A percentile compares a stretch with the other conserved stretches of the same genome.
Conservation (phyloP, 2,797 vertebrate species). For the Tapera naevia region DNA sequence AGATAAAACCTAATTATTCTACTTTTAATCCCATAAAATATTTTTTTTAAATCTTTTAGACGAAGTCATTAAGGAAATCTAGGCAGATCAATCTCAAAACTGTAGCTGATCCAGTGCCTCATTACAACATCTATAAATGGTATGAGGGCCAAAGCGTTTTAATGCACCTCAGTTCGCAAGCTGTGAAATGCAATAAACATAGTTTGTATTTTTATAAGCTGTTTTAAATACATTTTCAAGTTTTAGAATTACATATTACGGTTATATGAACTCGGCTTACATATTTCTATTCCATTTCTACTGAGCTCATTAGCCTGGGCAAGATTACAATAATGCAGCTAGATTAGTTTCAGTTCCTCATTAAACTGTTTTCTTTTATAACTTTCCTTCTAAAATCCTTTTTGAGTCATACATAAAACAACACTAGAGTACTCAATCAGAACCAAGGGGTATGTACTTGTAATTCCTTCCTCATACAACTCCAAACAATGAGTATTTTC, state of each 20-base stretch:
- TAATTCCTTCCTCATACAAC: neutral
- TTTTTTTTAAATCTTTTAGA: neutral
- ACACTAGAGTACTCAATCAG: neutral
- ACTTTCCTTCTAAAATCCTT: neutral
- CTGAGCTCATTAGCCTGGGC: neutral
- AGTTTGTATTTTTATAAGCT: neutral
- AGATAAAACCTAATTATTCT: neutral
- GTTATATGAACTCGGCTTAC: neutral
- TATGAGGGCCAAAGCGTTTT: neutral
- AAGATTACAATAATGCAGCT: neutral
- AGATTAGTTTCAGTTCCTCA: neutral
- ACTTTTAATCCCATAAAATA: neutral
- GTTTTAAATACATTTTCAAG: neutral
- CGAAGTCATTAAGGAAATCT: neutral
- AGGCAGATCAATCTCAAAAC: neutral
- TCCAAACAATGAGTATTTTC: neutral
- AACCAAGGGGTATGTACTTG: neutral
- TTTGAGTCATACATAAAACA: neutral
- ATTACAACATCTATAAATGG: rapidly evolving
- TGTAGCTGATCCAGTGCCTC: neutral
- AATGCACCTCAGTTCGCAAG: neutral
- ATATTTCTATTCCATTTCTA: neutral
- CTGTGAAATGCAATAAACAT: neutral
- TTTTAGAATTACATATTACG: neutral
- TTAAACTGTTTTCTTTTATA: neutral